Percentiles rank a stretch among this genome's conserved stretches.
Conservation (phyloP, 2,113 vertebrate species). For the Megaptera novaeangliae region DNA sequence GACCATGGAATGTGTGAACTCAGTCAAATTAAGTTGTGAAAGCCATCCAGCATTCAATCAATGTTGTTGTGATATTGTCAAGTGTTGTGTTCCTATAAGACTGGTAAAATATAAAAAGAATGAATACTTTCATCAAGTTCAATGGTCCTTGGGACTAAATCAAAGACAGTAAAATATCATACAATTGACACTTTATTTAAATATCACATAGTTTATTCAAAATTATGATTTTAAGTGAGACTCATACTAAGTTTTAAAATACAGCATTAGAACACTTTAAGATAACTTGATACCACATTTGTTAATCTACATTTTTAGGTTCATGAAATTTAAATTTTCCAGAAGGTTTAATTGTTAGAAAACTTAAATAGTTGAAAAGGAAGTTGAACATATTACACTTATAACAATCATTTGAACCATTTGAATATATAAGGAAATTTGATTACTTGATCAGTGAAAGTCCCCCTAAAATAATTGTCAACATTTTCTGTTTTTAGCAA, state of each 20-base stretch:
- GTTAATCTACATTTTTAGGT: neutral
- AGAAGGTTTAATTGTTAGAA: neutral
- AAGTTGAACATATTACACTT: neutral
- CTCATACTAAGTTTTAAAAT: neutral
- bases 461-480: neutral
- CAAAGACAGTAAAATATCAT: neutral
- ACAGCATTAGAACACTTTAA: neutral
- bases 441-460: neutral
- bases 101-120: neutral
- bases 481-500: neutral
- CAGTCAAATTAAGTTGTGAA: neutral
- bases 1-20: neutral
- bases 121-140: neutral
- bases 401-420: neutral
- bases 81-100: neutral
- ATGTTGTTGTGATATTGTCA: neutral
- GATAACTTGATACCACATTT: neutral
- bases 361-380: neutral
- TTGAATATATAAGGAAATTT: neutral
- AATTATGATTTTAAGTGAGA: neutral
- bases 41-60: neutral
- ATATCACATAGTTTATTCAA: neutral
- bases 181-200: neutral
- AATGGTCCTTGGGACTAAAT: neutral
- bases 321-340: neutral